Conservation (phyloP, 2,113 vertebrate species). For the Chaenocephalus aceratus region DNA sequence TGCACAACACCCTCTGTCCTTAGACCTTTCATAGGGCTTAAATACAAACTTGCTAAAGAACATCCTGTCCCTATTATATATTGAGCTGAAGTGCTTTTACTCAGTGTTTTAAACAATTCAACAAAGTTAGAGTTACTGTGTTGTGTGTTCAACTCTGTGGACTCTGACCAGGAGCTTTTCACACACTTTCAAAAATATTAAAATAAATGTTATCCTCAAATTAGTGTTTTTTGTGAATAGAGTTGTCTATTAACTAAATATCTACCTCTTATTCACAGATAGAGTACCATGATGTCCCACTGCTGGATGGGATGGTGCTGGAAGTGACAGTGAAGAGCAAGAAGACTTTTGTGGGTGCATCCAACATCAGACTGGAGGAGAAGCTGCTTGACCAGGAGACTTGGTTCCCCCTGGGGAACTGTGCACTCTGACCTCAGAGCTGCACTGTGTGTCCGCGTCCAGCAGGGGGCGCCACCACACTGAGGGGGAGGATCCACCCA, state of each 20-base stretch:
- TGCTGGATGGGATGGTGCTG: slow-evolving; percentile 82
- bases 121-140: background rate
- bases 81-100: background rate
- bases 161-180: slow-evolving; percentile 18
- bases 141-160: slow-evolving; percentile 20
- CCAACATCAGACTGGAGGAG: slow-evolving; percentile 83
- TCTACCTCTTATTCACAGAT: slow-evolving; percentile 77
- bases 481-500: background rate
- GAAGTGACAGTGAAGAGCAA: slow-evolving; percentile 89
- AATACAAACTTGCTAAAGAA: background rate
- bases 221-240: slow-evolving; percentile 2
- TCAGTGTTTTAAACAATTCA: background rate
- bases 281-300: slow-evolving; percentile 78
- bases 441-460: slow-evolving; percentile 24
- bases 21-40: background rate
- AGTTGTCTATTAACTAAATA: background rate
- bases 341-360: slow-evolving; percentile 83
- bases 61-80: background rate
- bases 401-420: slow-evolving; percentile 87
- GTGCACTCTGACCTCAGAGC: slow-evolving; percentile 72
- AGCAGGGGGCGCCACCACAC: slow-evolving; percentile 58
- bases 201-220: background rate
- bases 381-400: slow-evolving; percentile 83
- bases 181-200: background rate
- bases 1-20: background rate